Conservation (phyloP, 2,797 vertebrate genomes). For the Enteromius unitaeniatus region DNA sequence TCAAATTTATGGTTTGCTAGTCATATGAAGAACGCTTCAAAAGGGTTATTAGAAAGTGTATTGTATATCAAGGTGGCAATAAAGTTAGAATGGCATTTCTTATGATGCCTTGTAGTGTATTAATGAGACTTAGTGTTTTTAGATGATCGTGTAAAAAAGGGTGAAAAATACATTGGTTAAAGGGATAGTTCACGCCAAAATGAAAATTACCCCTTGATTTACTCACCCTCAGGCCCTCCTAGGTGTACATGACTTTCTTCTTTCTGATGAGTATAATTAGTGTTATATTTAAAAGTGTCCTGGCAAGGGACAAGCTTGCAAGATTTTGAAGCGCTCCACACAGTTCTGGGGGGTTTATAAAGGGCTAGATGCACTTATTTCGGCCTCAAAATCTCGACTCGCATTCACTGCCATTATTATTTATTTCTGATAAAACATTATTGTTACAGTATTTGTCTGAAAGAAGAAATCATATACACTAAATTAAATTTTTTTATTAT, state of each 20-base stretch:
- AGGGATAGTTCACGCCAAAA: neutral
- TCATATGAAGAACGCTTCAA: constrained; percentile 12
- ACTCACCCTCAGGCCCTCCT: neutral
- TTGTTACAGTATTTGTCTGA: neutral
- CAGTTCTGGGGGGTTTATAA: neutral
- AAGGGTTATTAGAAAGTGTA: neutral
- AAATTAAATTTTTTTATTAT: too few relatives aligned
- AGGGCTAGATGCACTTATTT: neutral
- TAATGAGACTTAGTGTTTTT: neutral
- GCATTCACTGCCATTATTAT: neutral
- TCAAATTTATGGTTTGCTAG: neutral
- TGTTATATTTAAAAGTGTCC: neutral
- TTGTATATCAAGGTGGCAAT: constrained; percentile 13
- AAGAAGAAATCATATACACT: neutral
- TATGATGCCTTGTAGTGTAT: neutral
- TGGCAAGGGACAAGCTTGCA: neutral
- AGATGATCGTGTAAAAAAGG: neutral
- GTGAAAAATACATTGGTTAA: neutral
- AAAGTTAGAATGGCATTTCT: neutral
- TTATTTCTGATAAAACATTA: too few relatives aligned
- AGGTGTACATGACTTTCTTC: neutral
- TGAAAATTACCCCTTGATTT: neutral
- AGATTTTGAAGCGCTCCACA: neutral
- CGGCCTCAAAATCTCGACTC: neutral
- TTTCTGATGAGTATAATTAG: neutral